Percentiles rank a stretch among this genome's conserved stretches.
Conservation (phyloP, 2,113 vertebrate species). For the Pangasianodon hypophthalmus region DNA sequence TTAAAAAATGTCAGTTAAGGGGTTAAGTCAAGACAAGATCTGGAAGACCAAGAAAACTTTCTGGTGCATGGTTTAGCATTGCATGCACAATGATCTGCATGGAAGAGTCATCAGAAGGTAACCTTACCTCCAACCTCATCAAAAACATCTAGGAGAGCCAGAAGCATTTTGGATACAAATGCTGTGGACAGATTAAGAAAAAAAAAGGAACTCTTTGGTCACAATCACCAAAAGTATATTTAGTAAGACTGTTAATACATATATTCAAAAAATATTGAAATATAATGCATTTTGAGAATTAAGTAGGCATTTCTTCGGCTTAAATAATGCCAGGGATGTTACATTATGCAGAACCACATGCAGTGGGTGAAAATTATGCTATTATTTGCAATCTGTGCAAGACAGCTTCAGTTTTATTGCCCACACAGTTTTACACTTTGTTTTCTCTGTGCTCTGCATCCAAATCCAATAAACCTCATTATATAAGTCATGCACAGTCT, state of each 20-base stretch:
- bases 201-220: not conserved
- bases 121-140: not conserved
- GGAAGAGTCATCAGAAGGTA: too few relatives aligned
- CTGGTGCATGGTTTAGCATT: not conserved
- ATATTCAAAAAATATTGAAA: not conserved
- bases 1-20: not conserved
- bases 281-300: not conserved
- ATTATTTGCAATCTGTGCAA: not conserved
- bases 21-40: not conserved
- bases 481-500: not conserved
- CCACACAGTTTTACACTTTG: not conserved
- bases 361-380: not conserved
- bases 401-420: conserved; percentile 4
- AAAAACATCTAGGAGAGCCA: not conserved
- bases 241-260: not conserved
- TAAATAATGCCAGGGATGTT: not conserved
- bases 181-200: not conserved
- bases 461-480: not conserved
- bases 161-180: not conserved
- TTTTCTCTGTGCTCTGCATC: not conserved
- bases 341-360: conserved; percentile 6
- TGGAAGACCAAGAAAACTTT: not conserved
- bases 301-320: not conserved
- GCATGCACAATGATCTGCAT: not conserved
- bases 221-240: not conserved